Percentiles rank a stretch among this genome's conserved stretches.
Evolutionary conservation across 1,140 invertebrate species (phyloP).

Genomic region (Neuroterus valhalla): DNA sequence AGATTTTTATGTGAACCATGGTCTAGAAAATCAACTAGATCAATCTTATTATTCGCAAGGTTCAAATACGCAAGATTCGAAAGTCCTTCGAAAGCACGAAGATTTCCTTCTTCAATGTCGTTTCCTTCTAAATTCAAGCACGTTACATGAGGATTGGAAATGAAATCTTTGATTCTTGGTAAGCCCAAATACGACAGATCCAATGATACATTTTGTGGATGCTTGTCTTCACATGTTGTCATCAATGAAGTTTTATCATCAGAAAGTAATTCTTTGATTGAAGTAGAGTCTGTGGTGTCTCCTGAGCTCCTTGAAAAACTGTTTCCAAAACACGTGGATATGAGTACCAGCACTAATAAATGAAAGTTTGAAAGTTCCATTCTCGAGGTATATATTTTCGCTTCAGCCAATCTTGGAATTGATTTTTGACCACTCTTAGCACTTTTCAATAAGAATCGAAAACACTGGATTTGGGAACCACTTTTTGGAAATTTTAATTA

Average conservation of each 20-base stretch:
- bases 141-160: slow-evolving; percentile 12
- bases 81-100: background rate
- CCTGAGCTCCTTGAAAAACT: too few relatives aligned
- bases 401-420: too few relatives aligned
- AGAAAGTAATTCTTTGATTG: background rate
- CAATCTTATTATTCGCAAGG: slow-evolving; percentile 33
- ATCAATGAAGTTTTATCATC: background rate
- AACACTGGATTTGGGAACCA: too few relatives aligned
- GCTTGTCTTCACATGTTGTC: background rate
- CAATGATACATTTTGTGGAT: slow-evolving; percentile 15
- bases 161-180: slow-evolving; percentile 31
- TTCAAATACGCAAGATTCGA: slow-evolving; percentile 39
- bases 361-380: too few relatives aligned
- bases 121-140: slow-evolving; percentile 32
- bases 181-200: slow-evolving; percentile 37
- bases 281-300: too few relatives aligned
- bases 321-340: too few relatives aligned
- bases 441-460: too few relatives aligned
- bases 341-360: too few relatives aligned
- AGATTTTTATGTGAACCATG: background rate
- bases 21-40: slow-evolving; percentile 1
- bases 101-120: slow-evolving; percentile 17
- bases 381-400: too few relatives aligned
- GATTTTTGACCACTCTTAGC: too few relatives aligned
- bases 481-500: too few relatives aligned